phyloP scores from a whole-genome alignment of 2,113 vertebrate genomes.

The Macrotis lagotis region DNA sequence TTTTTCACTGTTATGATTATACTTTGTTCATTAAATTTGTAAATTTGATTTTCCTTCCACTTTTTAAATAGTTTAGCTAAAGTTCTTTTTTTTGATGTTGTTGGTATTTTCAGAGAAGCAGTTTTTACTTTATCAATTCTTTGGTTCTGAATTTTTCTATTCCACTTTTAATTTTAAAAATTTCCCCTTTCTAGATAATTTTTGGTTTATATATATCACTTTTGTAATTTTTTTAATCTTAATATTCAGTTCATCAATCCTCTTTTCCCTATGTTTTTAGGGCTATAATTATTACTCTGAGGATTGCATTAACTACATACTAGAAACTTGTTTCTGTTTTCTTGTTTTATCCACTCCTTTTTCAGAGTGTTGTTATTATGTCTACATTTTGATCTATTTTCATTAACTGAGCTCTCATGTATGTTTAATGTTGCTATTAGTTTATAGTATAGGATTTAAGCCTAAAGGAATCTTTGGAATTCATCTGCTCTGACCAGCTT shows the following conservation, averaged over 20 bases:
- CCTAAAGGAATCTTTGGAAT: background rate
- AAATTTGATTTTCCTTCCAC: background rate
- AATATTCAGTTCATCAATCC: background rate
- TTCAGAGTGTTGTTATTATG: background rate
- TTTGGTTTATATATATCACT: background rate
- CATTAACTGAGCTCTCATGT: background rate
- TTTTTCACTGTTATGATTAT: background rate
- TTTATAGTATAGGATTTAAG: background rate
- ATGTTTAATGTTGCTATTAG: background rate
- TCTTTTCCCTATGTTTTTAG: background rate
- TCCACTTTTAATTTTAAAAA: background rate
- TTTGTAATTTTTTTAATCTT: background rate
- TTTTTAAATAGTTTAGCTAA: background rate
- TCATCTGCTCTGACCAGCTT: background rate
- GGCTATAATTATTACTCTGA: background rate
- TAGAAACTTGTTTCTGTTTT: background rate
- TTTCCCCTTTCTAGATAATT: background rate
- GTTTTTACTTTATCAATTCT: background rate
- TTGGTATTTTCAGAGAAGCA: background rate
- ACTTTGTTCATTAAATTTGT: background rate
- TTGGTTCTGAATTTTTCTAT: background rate
- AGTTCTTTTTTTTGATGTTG: background rate
- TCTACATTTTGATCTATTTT: background rate
- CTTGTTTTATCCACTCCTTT: background rate
- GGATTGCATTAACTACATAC: background rate